These are phyloP conservation scores for Dreissena polymorpha DNA, from an alignment of 1,140 invertebrate species.

Conservation along the genomic window DNA sequence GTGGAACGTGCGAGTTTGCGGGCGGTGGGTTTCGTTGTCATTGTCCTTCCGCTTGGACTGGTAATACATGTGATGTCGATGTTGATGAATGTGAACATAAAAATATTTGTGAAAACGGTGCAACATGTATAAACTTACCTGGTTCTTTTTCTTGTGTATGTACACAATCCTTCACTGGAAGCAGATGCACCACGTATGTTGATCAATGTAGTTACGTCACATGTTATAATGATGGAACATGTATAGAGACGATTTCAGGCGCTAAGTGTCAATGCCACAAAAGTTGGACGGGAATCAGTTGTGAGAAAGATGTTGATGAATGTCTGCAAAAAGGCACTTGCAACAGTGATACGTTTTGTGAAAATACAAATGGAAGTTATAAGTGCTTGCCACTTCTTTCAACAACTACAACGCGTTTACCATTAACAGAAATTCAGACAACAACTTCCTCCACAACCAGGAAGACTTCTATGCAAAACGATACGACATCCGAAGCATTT, in stretches of 20 bases:
- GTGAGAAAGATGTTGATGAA: slow-evolving; percentile 45
- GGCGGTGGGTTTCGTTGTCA: background rate
- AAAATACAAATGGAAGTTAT: slow-evolving; percentile 1
- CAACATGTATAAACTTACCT: background rate
- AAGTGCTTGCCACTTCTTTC: background rate
- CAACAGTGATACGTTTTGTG: background rate
- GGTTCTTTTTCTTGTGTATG: background rate
- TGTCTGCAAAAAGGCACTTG: background rate
- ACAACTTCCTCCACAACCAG: background rate
- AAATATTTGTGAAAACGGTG: background rate
- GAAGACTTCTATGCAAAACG: background rate
- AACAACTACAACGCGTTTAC: background rate
- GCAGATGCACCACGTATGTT: too few species aligned
- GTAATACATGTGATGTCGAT: slow-evolving; percentile 1
- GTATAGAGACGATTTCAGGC: background rate
- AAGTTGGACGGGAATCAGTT: slow-evolving; percentile 9
- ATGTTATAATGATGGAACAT: background rate
- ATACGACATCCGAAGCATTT: background rate
- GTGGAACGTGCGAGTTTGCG: too few species aligned
- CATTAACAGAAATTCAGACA: background rate
- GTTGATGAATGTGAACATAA: background rate
- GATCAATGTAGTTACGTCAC: too few species aligned
- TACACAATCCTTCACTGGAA: too few species aligned
- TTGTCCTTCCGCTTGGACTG: slow-evolving; percentile 6
- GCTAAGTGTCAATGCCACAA: slow-evolving; percentile 38